Conservation (phyloP, 2,888 invertebrate species). For the Myopa tessellatipennis region DNA sequence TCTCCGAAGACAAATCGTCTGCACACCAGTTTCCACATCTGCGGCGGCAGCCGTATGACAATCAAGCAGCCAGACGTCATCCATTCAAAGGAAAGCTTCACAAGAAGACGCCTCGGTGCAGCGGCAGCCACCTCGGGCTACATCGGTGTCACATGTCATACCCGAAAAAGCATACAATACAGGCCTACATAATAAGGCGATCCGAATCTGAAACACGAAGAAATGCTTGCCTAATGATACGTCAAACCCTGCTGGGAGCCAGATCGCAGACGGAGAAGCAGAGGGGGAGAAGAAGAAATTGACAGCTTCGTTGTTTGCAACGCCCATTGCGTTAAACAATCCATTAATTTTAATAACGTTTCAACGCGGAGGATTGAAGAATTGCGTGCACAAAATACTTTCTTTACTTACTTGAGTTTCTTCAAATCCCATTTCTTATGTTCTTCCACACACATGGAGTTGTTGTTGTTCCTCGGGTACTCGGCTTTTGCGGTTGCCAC, state of each 20-base stretch:
- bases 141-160: conserved; percentile 23
- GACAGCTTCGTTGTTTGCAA: conserved; percentile 46
- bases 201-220: not conserved
- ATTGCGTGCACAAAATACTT: conserved; percentile 30
- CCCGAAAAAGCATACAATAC: conserved; percentile 7
- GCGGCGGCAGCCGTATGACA: conserved; percentile 7
- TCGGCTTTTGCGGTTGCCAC: conserved; percentile 25
- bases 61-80: conserved; percentile 18
- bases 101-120: not conserved
- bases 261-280: not conserved
- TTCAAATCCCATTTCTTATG: conserved; percentile 10
- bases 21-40: not conserved
- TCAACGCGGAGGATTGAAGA: conserved; percentile 42
- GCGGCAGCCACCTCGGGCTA: conserved; percentile 2
- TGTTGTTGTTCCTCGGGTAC: not conserved
- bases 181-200: not conserved
- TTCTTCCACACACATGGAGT: not conserved
- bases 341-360: conserved; percentile 49
- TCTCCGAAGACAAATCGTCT: conserved; percentile 20
- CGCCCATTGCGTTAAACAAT: conserved; percentile 52
- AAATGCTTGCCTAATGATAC: conserved; percentile 28
- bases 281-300: conserved; percentile 14
- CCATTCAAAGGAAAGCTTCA: not conserved
- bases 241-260: conserved; percentile 20
- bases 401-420: not conserved